Evolutionary conservation across 1,140 invertebrate species (phyloP), one percentile per base, ranked within the genome.

Genomic region (Apis dorsata): DNA sequence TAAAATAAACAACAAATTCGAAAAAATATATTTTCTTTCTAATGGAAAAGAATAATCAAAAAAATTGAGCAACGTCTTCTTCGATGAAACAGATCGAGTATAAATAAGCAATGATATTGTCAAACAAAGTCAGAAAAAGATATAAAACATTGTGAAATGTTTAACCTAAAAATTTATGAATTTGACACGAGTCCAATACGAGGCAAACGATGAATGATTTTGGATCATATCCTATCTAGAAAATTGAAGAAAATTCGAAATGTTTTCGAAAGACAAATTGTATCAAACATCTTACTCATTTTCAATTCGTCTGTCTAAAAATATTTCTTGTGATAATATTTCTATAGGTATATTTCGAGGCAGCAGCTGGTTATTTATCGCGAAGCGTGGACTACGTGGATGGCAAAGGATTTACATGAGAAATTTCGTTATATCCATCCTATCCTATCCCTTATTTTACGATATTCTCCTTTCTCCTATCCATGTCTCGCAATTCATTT

Each of bases 351-450:
- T n/a, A n/a, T n/a, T 87, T 74, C 65, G 24, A 73, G 63, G 76
- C 51, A 83, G 71, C 65, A 34, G 77, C 28, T 81, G 79, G 83
- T 87, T 87, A 87, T 87, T 87, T 87, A 85, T 44, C 80, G 76
- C 60, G 49, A 44, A 57, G 81, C 81, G 85, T 51, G 77, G 77
- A 73, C 85, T 77, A 63, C 34, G 76, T 65, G 66, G 75, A 44
- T 86, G 69, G 69, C 17, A 15, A 59, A 69, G 72, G 82, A 87
- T 87, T 87, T 87, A 77, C 85, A 81, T 86, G 85, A 86, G 75
- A 87, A 84, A 87, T 87, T 79, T 87, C 76, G 44, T 77, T 77
- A 73, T 81, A 84, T 65, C 75, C 13, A 70, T 60, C 74, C 34
- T 44, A 7, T 44, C 49, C 69, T 53, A 55, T 28, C 63, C 55